Base-by-base conservation (phyloP, 2,113 vertebrate species). In the Cyphomyrus plagiostoma region DNA sequence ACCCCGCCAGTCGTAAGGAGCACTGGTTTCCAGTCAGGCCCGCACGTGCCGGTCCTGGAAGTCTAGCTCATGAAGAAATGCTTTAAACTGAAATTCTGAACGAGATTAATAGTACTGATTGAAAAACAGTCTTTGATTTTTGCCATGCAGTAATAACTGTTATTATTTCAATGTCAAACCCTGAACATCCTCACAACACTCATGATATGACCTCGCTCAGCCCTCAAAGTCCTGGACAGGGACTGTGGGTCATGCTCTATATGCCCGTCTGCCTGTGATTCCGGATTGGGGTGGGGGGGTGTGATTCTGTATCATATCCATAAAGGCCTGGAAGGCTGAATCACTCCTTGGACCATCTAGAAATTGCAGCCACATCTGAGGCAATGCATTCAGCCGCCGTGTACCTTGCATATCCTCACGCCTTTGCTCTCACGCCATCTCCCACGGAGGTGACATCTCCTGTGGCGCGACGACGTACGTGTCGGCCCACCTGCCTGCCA, bases 401-500 rank as follows among this genome's bases (percentile, higher is more conserved):
- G 95, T 94, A 95, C 95, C 96, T 96, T 96, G 96, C 96, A 96
- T 94, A 94, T 95, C 96, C 95, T 96, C 89, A 94, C 96, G 96
- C 96, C 96, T 96, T 95, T 94, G 90, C 96, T 96, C 96, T 97
- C 96, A 96, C 96, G 95, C 95, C 95, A 95, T 96, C 96, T 95
- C 97, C 96, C 96, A 96, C 94, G 94, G 95, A 96, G 95, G 90
- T 97, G 96, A 96, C 96, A 96, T 97, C 96, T 96, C 95, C 94
- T 88, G 96, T 95, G 95, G 95, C 93, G 93, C 89, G 95, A 96
- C 92, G 94, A 95, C 95, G 96, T 96, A 95, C 94, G 95, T 94
- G 95, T 97, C 96, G 97, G 70, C 95, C 97, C 96, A 95, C 96
- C 96, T 96, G 94, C 95, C 97, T 97, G 62, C 97, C 99, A 95